These are phyloP conservation scores for Sarcophaga subvicina DNA, from an alignment of 2,888 invertebrate genomes.

Conservation along the genomic window DNA sequence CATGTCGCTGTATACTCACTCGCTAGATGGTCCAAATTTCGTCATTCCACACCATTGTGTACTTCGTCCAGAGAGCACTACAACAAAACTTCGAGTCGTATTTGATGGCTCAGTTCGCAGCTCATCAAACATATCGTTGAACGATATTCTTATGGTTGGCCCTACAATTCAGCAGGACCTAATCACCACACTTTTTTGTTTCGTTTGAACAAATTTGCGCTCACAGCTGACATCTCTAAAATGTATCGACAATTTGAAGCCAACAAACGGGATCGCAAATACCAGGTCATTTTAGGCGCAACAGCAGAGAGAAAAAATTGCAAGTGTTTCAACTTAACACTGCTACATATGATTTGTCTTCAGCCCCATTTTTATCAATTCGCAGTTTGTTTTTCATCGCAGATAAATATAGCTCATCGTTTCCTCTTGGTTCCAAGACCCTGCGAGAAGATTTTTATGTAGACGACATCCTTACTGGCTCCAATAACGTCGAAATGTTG, in stretches of 20 bases:
- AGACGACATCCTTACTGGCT: constrained; percentile 66
- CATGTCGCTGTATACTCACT: too few species aligned
- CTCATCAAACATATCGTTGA: too few species aligned
- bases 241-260: constrained; percentile 31
- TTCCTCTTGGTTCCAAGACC: constrained; percentile 14
- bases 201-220: too few species aligned
- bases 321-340: background rate
- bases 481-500: constrained; percentile 40
- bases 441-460: constrained; percentile 51
- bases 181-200: too few species aligned
- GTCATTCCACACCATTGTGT: too few species aligned
- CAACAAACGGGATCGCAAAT: constrained; percentile 54
- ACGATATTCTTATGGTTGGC: too few species aligned
- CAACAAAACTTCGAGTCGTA: too few species aligned
- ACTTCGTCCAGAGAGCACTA: too few species aligned
- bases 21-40: too few species aligned
- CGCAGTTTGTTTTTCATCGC: constrained; percentile 27
- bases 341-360: constrained; percentile 6
- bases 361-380: constrained; percentile 46
- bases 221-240: too few species aligned
- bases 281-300: constrained; percentile 48
- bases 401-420: background rate
- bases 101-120: too few species aligned
- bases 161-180: too few species aligned
- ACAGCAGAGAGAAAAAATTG: background rate